Conservation (phyloP, 2,113 vertebrate genomes). For the Cheirogaleus medius region DNA sequence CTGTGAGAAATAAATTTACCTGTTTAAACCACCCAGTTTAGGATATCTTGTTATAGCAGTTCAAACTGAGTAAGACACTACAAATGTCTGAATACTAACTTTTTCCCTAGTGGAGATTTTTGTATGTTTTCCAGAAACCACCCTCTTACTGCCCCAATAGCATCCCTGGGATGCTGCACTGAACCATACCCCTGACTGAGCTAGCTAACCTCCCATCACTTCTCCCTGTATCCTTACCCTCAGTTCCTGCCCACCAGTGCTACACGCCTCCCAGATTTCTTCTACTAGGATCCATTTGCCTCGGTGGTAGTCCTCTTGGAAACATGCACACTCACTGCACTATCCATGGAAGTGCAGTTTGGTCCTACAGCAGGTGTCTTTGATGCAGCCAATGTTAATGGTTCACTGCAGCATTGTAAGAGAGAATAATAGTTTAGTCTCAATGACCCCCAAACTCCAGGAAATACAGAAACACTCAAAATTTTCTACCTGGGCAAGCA, state of each 20-base stretch:
- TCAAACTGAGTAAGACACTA: no score
- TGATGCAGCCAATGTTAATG: not conserved
- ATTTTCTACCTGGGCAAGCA: not conserved
- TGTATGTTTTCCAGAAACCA: not conserved
- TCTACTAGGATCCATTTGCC: not conserved
- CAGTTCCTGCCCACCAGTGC: not conserved
- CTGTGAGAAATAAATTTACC: not conserved
- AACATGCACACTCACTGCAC: not conserved
- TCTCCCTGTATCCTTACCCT: not conserved
- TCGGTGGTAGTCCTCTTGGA: not conserved
- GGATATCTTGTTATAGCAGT: not conserved
- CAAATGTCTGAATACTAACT: not conserved
- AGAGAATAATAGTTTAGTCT: not conserved
- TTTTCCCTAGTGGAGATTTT: not conserved
- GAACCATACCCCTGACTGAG: not conserved
- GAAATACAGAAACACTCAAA: not conserved
- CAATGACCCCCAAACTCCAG: not conserved
- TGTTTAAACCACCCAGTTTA: not conserved
- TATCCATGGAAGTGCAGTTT: not conserved
- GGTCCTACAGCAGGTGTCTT: not conserved
- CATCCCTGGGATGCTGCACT: not conserved
- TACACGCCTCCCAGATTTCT: not conserved
- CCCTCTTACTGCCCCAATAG: not conserved
- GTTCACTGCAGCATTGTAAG: not conserved
- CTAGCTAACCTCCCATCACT: not conserved